Percentiles rank a stretch among this genome's conserved stretches.
Evolutionary conservation across 1,140 invertebrate genomes (phyloP).

Genomic region (Dendroctonus valens): DNA sequence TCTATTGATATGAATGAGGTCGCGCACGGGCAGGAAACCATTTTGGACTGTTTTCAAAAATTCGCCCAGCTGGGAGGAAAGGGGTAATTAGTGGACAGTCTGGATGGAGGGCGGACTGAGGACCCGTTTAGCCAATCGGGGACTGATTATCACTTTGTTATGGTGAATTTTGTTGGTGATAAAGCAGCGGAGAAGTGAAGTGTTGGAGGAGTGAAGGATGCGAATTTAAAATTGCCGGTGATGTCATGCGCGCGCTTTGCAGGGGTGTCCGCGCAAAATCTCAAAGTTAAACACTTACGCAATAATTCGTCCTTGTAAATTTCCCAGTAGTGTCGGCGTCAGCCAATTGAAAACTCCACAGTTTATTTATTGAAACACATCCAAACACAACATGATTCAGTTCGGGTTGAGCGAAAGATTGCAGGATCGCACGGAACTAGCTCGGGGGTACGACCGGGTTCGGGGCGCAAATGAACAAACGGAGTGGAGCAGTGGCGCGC

Average conservation of each 20-base stretch:
- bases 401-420: slow-evolving; percentile 12
- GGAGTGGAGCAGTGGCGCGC: slow-evolving; percentile 43
- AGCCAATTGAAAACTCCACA: slow-evolving; percentile 29
- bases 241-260: slow-evolving; percentile 42
- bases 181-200: too few species aligned
- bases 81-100: too few species aligned
- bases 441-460: slow-evolving; percentile 1
- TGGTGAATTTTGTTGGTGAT: too few species aligned
- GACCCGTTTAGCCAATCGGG: too few species aligned
- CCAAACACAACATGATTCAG: slow-evolving; percentile 30
- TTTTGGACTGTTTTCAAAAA: too few species aligned
- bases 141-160: too few species aligned
- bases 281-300: slow-evolving; percentile 49
- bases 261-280: slow-evolving; percentile 46
- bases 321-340: slow-evolving; percentile 31
- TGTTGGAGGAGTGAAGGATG: too few species aligned
- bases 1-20: too few species aligned
- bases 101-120: too few species aligned
- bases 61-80: too few species aligned
- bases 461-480: not conserved
- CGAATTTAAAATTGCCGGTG: slow-evolving; percentile 23
- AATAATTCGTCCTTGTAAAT: slow-evolving; percentile 48
- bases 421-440: not conserved
- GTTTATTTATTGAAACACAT: slow-evolving; percentile 42
- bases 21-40: too few species aligned